Evolutionary conservation across 2,797 vertebrate species (phyloP).

Genomic region (Cichlasoma orientale): DNA sequence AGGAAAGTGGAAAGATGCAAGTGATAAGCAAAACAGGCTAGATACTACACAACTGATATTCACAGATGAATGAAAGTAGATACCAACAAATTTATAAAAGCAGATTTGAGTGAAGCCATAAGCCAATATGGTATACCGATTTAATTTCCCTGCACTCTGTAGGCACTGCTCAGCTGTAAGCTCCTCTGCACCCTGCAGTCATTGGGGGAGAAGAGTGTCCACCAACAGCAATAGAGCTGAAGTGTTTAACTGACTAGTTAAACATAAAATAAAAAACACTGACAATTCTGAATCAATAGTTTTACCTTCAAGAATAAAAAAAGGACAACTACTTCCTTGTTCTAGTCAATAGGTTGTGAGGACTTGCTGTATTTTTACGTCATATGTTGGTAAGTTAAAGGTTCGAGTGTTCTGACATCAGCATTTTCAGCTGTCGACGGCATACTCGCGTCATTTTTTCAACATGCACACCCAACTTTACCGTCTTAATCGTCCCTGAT

Average conservation of each 20-base stretch:
- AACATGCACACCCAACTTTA: neutral
- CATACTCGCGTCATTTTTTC: neutral
- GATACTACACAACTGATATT: conserved; percentile 15
- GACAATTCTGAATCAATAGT: neutral
- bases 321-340: neutral
- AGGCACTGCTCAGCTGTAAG: neutral
- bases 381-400: neutral
- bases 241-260: no score
- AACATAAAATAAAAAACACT: neutral
- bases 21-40: conserved; percentile 22
- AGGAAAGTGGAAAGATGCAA: conserved; percentile 26
- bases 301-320: neutral
- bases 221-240: neutral
- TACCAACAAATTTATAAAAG: neutral
- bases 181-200: neutral
- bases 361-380: neutral
- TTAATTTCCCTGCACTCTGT: neutral
- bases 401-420: neutral
- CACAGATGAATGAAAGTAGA: conserved; percentile 3
- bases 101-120: neutral
- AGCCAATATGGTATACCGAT: neutral
- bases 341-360: neutral
- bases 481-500: neutral
- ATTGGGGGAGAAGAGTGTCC: neutral
- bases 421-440: no score